Evolutionary conservation across 2,888 invertebrate genomes (phyloP), one percentile per base, ranked within the genome.

Genomic region (Ormyrus nitidulus): DNA sequence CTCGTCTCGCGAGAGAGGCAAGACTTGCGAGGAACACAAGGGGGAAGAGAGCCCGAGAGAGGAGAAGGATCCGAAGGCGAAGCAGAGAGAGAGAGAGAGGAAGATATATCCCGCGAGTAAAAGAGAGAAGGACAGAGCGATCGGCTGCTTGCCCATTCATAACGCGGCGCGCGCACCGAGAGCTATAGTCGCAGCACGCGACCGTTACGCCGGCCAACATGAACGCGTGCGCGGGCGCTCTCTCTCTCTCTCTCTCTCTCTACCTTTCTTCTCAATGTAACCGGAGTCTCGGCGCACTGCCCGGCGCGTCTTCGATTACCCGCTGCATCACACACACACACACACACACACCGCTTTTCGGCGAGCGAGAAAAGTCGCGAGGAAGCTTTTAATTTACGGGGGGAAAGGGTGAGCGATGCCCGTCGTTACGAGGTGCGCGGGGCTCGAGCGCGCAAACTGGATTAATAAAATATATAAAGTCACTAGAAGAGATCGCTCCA

Each of bases 181-280:
- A 9, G 6, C 6, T 9, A 6, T 65, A 53, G 19, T 64, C 62
- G n/a, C 78, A 80, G 80, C 82, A 75, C 82, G 82, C 81, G 82
- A 83, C 84, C 84, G 84, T 83, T 83, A 84, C 71, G 19, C 19
- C 19, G 73, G 82, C 81, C 82, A 83, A 84, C 84, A 83, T 82
- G 81, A 81, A 81, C 83, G 82, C 84, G 84, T 83, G 85, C 83
- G 84, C 83, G 85, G 81, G 84, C 81, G 84, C 83, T 73, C 66
- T 66, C 54, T 44, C n/a, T 10, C 59, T 54, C 72, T 73, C 77
- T 58, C 66, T 62, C 58, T 58, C 13, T 19, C 46, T 9, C 11
- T 62, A 8, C 6, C 19, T 7, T 13, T 56, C 9, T 65, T 46
- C 65, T 48, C n/a, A 19, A 70, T 13, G 51, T 72, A 70, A 51